Conservation (phyloP, 2,113 vertebrate species). For the Hiodon tergisus region DNA sequence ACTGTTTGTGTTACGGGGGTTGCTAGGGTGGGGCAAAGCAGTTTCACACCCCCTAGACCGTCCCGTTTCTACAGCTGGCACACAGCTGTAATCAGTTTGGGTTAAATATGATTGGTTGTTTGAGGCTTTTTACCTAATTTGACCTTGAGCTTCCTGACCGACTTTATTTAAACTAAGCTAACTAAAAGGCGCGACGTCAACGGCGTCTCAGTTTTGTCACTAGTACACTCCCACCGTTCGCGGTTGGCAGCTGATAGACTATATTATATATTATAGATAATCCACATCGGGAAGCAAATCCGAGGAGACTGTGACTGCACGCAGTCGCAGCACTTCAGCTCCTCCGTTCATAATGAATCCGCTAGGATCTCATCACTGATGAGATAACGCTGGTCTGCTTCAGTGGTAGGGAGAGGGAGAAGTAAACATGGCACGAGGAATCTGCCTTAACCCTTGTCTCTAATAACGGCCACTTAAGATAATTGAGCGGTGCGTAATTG, state of each 20-base stretch:
- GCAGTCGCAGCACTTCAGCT: conserved; percentile 29
- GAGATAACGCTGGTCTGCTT: neutral
- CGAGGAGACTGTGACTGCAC: conserved; percentile 12
- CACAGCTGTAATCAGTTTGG: too few species aligned
- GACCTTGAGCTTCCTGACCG: neutral
- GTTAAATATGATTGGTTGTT: neutral
- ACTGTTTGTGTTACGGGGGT: too few species aligned
- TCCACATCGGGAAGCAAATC: conserved; percentile 24
- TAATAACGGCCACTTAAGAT: neutral
- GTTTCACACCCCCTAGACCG: too few species aligned
- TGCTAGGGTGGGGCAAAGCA: too few species aligned
- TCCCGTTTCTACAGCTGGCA: too few species aligned
- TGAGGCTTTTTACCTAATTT: neutral
- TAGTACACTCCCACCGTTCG: neutral
- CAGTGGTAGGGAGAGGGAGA: neutral
- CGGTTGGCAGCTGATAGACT: neutral
- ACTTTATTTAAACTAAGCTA: neutral
- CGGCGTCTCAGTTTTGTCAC: neutral
- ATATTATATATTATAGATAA: conserved; percentile 18
- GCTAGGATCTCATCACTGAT: conserved; percentile 20
- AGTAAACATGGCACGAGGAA: neutral
- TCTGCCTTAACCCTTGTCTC: neutral
- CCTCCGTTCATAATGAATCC: conserved; percentile 38
- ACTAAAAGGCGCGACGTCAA: neutral
- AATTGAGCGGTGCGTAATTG: neutral